Conservation (phyloP, 2,113 vertebrate species). For the Nibea coibor region DNA sequence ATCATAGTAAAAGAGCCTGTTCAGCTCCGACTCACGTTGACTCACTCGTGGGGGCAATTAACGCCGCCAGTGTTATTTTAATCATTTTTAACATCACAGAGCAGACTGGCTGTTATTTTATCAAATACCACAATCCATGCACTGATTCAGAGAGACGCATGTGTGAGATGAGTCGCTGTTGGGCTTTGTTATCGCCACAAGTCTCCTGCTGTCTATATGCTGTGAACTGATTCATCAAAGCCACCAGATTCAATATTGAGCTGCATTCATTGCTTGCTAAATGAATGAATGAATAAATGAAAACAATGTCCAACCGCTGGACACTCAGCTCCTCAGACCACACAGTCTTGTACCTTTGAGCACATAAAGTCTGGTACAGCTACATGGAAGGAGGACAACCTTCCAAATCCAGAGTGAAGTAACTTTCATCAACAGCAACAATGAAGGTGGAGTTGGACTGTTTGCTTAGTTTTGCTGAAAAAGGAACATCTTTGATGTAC, state of each 20-base stretch:
- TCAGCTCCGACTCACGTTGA: background rate
- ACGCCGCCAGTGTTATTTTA: background rate
- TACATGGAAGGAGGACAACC: too few relatives aligned
- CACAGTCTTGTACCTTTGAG: background rate
- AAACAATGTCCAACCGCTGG: background rate
- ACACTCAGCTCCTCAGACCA: background rate
- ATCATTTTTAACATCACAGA: background rate
- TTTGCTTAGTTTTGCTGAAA: too few relatives aligned
- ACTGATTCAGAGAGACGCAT: background rate
- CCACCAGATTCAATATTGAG: background rate
- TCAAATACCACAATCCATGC: background rate
- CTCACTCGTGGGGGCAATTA: background rate
- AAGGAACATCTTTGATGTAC: too few relatives aligned
- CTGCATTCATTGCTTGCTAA: background rate
- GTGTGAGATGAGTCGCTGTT: too few relatives aligned
- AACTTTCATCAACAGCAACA: background rate
- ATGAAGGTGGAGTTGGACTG: too few relatives aligned
- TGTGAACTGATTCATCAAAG: background rate
- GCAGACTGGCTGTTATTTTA: background rate
- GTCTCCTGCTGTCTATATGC: background rate
- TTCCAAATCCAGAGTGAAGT: background rate
- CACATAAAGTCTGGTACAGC: background rate
- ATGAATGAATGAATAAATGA: background rate
- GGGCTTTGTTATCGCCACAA: background rate
- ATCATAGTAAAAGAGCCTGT: background rate